Conservation (phyloP, 2,888 invertebrate species). For the Anarsia innoxiella region DNA sequence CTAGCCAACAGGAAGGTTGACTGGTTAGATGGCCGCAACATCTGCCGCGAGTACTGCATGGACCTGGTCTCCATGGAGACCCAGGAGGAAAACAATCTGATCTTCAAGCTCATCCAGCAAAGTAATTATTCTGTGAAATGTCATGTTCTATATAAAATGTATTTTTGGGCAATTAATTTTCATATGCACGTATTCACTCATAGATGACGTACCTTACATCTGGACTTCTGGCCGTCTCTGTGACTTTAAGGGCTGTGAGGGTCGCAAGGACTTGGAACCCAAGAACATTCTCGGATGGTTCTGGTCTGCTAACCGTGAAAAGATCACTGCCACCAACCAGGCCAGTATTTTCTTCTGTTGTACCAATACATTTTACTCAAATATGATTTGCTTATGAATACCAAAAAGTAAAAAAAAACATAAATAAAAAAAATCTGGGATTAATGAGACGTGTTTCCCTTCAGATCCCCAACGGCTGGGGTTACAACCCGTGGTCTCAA, state of each 20-base stretch:
- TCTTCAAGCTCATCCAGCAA: constrained; percentile 90
- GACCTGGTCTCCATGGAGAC: constrained; percentile 92
- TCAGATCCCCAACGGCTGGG: constrained; percentile 80
- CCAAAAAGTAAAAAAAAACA: too few species aligned
- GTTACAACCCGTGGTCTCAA: constrained; percentile 92
- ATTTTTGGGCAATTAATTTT: too few species aligned
- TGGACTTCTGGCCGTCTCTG: constrained; percentile 95
- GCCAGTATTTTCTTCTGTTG: too few species aligned
- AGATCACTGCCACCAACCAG: constrained; percentile 88
- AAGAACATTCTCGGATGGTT: constrained; percentile 92
- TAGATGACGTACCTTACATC: constrained; percentile 92
- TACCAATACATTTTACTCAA: too few species aligned
- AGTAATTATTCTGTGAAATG: constrained; percentile 75
- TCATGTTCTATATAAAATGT: too few species aligned
- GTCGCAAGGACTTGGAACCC: constrained; percentile 89
- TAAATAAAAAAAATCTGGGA: too few species aligned
- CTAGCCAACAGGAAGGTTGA: constrained; percentile 88
- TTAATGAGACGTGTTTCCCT: too few species aligned
- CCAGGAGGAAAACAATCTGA: constrained; percentile 92
- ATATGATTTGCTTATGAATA: too few species aligned
- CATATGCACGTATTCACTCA: too few species aligned
- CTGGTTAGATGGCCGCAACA: constrained; percentile 93
- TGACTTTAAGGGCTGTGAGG: constrained; percentile 95
- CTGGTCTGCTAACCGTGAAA: constrained; percentile 93
- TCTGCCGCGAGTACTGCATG: constrained; percentile 95